phyloP scores from a whole-genome alignment of 2,888 invertebrate species.

The Caenorhabditis sp. region DNA sequence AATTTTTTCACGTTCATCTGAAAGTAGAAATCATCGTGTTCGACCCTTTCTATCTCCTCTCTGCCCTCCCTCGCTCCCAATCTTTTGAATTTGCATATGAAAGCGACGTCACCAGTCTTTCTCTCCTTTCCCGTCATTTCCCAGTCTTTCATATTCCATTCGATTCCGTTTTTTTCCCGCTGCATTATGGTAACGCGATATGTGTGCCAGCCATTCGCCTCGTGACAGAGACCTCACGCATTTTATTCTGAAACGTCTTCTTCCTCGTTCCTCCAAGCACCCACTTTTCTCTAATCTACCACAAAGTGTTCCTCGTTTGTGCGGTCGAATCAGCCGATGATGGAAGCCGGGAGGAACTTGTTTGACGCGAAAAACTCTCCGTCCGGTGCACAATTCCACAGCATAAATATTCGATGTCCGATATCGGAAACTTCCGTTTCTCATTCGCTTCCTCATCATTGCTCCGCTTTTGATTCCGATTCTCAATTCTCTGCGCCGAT shows the following conservation, averaged over 20 bases:
- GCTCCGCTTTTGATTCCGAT: neutral
- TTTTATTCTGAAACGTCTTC: too few relatives aligned
- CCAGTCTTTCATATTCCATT: slow-evolving; percentile 10
- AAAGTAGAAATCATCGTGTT: neutral
- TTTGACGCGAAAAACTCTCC: slow-evolving; percentile 8
- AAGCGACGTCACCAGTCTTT: slow-evolving; percentile 6
- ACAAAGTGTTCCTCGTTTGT: slow-evolving; percentile 29
- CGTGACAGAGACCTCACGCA: too few relatives aligned
- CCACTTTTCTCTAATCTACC: slow-evolving; percentile 36
- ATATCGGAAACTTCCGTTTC: neutral
- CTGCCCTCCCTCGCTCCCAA: neutral
- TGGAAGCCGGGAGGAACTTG: slow-evolving; percentile 5
- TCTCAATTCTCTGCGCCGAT: neutral
- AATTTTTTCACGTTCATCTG: too few relatives aligned
- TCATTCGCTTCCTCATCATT: neutral
- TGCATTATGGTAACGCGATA: slow-evolving; percentile 47
- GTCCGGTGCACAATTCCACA: too few relatives aligned
- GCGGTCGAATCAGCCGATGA: slow-evolving; percentile 14
- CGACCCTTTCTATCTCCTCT: neutral
- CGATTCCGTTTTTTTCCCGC: slow-evolving; percentile 7
- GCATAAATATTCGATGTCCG: slow-evolving; percentile 21
- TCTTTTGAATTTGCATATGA: slow-evolving; percentile 32
- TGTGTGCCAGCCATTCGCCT: slow-evolving; percentile 10
- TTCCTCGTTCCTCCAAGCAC: slow-evolving; percentile 5
- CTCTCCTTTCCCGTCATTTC: slow-evolving; percentile 1